Conservation (phyloP, 2,113 vertebrate genomes). For the Phylloscopus whistleri region DNA sequence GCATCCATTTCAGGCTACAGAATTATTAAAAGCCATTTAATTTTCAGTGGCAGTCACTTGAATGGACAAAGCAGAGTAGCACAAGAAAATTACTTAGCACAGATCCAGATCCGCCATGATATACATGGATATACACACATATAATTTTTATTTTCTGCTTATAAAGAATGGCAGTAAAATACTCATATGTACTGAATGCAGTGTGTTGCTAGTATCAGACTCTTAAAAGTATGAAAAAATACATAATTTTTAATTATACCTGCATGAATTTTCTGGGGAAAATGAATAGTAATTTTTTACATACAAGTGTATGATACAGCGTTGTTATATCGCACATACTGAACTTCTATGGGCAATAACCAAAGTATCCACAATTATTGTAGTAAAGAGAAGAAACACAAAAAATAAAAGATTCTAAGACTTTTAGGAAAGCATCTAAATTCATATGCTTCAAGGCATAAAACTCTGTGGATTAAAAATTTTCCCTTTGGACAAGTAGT, state of each 20-base stretch:
- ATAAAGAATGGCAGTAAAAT: slow-evolving; percentile 18
- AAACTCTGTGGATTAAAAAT: neutral
- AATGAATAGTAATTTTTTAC: slow-evolving; percentile 13
- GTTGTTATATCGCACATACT: neutral
- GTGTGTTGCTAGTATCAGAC: slow-evolving; percentile 7
- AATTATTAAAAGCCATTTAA: slow-evolving; percentile 73
- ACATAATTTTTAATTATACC: slow-evolving; percentile 22
- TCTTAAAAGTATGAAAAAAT: neutral
- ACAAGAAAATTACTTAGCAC: slow-evolving; percentile 62
- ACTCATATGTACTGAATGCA: neutral
- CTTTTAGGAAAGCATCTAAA: neutral
- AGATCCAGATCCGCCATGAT: slow-evolving; percentile 31
- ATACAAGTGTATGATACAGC: neutral
- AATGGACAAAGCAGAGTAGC: slow-evolving; percentile 60
- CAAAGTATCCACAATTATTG: neutral
- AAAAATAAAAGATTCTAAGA: neutral
- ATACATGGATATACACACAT: slow-evolving; percentile 51
- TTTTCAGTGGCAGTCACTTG: slow-evolving; percentile 67
- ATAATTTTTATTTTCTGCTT: slow-evolving; percentile 61
- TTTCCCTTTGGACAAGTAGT: neutral
- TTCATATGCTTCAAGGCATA: neutral
- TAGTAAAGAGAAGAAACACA: neutral
- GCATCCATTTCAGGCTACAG: slow-evolving; percentile 70
- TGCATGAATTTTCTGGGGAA: neutral
- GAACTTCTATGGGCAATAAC: neutral